These are phyloP conservation scores for Parotocinclus haroldoi DNA, from an alignment of 2,797 vertebrate genomes.

Conservation along the genomic window DNA sequence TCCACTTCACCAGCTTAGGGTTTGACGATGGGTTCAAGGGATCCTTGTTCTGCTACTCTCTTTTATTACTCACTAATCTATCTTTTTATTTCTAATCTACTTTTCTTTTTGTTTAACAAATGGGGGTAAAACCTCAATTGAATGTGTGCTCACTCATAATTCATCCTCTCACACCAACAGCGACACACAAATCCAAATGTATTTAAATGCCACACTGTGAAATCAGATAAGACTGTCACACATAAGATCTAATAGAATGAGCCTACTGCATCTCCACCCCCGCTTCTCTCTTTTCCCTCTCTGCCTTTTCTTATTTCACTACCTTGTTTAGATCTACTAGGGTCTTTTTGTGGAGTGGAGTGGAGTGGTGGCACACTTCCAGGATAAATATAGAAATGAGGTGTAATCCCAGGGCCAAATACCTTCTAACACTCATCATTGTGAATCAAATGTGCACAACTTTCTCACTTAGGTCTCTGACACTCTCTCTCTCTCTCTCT, in stretches of 20 bases:
- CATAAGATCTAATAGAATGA: slow-evolving; percentile 41
- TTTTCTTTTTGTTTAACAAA: background rate
- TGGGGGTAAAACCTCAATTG: no score
- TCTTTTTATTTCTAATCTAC: background rate
- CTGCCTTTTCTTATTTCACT: slow-evolving; percentile 24
- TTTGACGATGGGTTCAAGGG: no score
- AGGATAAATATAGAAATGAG: slow-evolving; percentile 81
- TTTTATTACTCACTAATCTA: background rate
- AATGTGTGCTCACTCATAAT: background rate
- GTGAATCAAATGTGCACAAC: background rate
- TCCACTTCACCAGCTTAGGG: no score
- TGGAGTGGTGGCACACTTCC: slow-evolving; percentile 91
- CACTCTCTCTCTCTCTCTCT: no score
- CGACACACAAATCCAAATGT: slow-evolving; percentile 11
- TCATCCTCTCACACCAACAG: background rate
- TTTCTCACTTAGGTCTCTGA: no score
- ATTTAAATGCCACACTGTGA: slow-evolving; percentile 11
- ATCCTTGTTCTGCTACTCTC: background rate
- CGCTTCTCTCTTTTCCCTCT: slow-evolving; percentile 26
- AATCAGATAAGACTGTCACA: slow-evolving; percentile 47
- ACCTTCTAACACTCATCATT: no score
- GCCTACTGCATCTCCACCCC: slow-evolving; percentile 42
- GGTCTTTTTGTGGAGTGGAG: slow-evolving; percentile 77
- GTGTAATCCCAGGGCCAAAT: slow-evolving; percentile 69
- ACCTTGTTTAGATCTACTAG: slow-evolving; percentile 69